These are phyloP conservation scores for Tragopan temminckii DNA, from an alignment of 2,797 vertebrate genomes.

Conservation along the genomic window DNA sequence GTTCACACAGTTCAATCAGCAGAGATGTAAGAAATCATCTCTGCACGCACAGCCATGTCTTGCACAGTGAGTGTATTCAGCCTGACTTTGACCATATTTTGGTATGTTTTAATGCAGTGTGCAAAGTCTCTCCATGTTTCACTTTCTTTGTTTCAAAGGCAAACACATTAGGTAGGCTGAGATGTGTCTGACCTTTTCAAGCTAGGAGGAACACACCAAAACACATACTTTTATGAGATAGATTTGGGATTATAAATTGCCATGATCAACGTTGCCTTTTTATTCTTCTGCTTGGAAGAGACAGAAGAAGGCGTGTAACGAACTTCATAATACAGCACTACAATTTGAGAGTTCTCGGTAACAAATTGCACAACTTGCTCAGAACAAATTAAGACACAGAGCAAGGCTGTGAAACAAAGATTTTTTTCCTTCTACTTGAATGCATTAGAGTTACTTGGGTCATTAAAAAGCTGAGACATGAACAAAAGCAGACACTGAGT, in stretches of 20 bases:
- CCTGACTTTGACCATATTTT: neutral
- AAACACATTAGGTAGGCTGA: neutral
- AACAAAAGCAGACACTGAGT: neutral
- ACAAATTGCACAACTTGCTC: neutral
- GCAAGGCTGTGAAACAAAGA: neutral
- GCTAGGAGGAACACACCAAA: neutral
- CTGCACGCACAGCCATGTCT: neutral
- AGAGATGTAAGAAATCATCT: neutral
- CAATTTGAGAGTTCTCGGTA: neutral
- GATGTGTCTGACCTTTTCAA: neutral
- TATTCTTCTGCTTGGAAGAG: neutral
- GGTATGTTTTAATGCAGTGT: neutral
- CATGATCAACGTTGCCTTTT: neutral
- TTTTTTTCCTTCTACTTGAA: rapidly evolving
- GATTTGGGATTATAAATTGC: neutral
- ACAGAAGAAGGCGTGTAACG: neutral
- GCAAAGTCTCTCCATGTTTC: neutral
- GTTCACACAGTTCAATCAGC: neutral
- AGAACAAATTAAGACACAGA: neutral
- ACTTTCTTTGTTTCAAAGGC: neutral
- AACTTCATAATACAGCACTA: neutral
- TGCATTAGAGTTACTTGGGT: neutral
- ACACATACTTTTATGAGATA: neutral
- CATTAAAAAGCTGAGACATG: neutral
- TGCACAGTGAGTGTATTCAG: neutral